These are phyloP conservation scores for Amazona vittata DNA, from an alignment of 2,113 vertebrate species.

Conservation along the genomic window DNA sequence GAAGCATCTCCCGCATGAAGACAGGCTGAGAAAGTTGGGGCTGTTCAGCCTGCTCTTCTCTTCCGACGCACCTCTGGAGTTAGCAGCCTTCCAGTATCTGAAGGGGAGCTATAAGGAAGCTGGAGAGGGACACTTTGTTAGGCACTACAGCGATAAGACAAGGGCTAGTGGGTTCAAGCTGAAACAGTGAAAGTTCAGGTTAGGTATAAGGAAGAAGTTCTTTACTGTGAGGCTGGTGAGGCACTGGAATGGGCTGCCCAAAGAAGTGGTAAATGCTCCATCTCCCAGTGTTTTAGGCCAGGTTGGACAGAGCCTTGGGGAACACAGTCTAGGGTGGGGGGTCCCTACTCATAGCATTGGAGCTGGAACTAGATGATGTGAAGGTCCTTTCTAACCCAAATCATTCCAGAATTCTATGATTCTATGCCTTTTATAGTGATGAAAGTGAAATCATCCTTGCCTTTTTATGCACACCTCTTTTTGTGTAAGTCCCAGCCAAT, in stretches of 20 bases:
- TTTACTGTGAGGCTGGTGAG: neutral
- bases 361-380: neutral
- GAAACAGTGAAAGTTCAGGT: neutral
- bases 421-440: neutral
- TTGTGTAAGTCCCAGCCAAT: slow-evolving; percentile 32
- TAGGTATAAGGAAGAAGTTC: neutral
- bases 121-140: neutral
- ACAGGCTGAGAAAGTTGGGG: too few relatives aligned
- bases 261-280: neutral
- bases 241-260: too few relatives aligned
- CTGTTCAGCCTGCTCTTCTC: too few relatives aligned
- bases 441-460: slow-evolving; percentile 23
- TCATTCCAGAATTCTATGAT: neutral
- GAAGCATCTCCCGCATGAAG: too few relatives aligned
- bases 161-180: neutral
- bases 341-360: neutral
- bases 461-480: slow-evolving; percentile 2
- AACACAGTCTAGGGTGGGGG: neutral
- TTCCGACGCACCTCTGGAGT: too few relatives aligned
- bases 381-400: neutral
- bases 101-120: neutral
- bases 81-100: neutral
- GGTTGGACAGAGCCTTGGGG: neutral
- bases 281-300: neutral
- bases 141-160: neutral